These are phyloP conservation scores for Peromyscus aztecus DNA, from an alignment of 2,797 vertebrate species.

Conservation along the genomic window DNA sequence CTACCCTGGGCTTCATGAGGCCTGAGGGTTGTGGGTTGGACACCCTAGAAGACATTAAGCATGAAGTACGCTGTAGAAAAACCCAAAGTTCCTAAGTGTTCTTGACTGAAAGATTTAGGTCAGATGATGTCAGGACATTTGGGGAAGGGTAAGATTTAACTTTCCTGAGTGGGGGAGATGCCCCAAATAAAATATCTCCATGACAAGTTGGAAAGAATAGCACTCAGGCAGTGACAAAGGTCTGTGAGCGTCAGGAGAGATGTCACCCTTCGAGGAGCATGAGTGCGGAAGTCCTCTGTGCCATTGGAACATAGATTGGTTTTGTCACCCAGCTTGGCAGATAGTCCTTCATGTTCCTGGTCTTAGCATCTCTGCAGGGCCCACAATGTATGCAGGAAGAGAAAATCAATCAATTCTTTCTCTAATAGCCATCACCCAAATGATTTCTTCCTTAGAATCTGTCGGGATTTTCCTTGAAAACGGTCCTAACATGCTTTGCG, in stretches of 20 bases:
- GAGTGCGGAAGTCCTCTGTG: slow-evolving; percentile 11
- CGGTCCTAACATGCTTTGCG: slow-evolving; percentile 60
- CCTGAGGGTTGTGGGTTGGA: not conserved
- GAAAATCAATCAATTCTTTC: slow-evolving; percentile 66
- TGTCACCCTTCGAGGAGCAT: not conserved
- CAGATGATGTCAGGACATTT: not conserved
- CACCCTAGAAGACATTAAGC: not conserved
- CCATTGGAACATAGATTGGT: slow-evolving; percentile 50
- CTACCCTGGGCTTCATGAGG: not conserved
- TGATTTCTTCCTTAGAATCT: slow-evolving; percentile 80
- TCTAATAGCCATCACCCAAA: slow-evolving; percentile 66
- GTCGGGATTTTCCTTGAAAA: slow-evolving; percentile 76
- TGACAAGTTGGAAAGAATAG: slow-evolving; percentile 2
- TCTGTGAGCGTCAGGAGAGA: slow-evolving; percentile 43
- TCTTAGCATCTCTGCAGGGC: slow-evolving; percentile 59
- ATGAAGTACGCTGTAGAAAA: slow-evolving; percentile 28
- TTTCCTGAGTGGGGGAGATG: not conserved
- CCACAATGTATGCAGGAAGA: slow-evolving; percentile 36
- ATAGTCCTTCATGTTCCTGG: slow-evolving; percentile 53
- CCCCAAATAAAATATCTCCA: slow-evolving; percentile 18
- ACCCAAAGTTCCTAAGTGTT: not conserved
- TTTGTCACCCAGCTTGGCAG: slow-evolving; percentile 69
- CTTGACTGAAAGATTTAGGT: slow-evolving; percentile 31
- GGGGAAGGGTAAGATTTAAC: not conserved
- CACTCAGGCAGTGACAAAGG: not conserved